Conservation (phyloP, 2,888 invertebrate species). For the Ophonus ardosiacus region DNA sequence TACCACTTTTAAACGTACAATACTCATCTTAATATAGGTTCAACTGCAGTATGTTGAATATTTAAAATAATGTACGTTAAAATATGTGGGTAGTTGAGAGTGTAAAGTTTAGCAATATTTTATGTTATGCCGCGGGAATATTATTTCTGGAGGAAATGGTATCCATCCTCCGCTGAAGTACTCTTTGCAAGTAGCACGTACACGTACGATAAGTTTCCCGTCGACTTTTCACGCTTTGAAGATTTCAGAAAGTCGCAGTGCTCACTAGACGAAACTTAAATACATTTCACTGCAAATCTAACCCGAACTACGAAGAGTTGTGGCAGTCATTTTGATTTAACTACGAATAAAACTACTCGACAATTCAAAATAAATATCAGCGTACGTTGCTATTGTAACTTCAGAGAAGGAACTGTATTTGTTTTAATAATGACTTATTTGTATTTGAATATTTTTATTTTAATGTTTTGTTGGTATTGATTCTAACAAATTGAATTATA, state of each 20-base stretch:
- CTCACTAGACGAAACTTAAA: not conserved
- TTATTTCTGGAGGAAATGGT: slow-evolving; percentile 51
- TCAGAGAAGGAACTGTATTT: not conserved
- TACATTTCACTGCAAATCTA: not conserved
- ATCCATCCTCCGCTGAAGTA: slow-evolving; percentile 49
- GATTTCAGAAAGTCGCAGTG: slow-evolving; percentile 48
- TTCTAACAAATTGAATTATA: too few relatives aligned
- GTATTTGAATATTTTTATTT: too few relatives aligned
- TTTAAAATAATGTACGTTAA: slow-evolving; percentile 22
- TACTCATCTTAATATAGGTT: not conserved
- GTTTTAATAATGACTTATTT: not conserved
- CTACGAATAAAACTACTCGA: not conserved
- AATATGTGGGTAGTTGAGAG: slow-evolving; percentile 38
- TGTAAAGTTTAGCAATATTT: slow-evolving; percentile 56
- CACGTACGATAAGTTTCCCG: slow-evolving; percentile 47
- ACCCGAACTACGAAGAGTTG: not conserved
- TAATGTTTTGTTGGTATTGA: too few relatives aligned
- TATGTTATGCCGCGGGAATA: slow-evolving; percentile 47
- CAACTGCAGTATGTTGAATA: not conserved
- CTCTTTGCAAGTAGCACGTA: slow-evolving; percentile 53
- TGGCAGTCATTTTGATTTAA: not conserved
- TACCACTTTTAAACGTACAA: not conserved
- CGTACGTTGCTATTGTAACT: not conserved
- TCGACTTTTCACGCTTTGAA: slow-evolving; percentile 54
- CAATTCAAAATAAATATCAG: not conserved